These are phyloP conservation scores for Micrasema minimum DNA, from an alignment of 1,140 invertebrate genomes.

Conservation along the genomic window DNA sequence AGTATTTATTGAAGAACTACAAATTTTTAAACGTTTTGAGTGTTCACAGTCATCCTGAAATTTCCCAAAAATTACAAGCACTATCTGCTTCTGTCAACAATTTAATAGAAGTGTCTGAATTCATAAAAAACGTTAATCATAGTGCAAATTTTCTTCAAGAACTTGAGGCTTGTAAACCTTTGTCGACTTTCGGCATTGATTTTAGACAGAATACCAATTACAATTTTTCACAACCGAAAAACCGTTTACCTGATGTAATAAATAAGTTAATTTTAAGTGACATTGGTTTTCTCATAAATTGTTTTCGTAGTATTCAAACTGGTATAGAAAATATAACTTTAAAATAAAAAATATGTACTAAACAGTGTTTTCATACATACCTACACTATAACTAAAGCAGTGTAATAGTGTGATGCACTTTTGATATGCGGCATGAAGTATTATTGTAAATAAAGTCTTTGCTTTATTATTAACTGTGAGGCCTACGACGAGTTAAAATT, in stretches of 20 bases:
- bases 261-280: conserved; percentile 29
- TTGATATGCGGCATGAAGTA: no score
- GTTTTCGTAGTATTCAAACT: conserved; percentile 13
- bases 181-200: not conserved
- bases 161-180: conserved; percentile 5
- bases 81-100: conserved; percentile 11
- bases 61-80: conserved; percentile 22
- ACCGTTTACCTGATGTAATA: conserved; percentile 1
- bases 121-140: conserved; percentile 22
- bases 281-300: conserved; percentile 17
- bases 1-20: conserved; percentile 46
- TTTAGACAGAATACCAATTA: not conserved
- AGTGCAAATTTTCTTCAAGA: conserved; percentile 5
- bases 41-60: conserved; percentile 28
- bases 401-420: no score
- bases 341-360: no score
- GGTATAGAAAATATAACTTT: conserved; percentile 9
- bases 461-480: no score
- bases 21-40: conserved; percentile 25
- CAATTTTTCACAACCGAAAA: not conserved
- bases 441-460: no score
- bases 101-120: conserved; percentile 37
- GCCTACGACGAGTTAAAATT: no score
- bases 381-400: no score
- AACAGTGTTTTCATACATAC: no score